Base-by-base conservation (phyloP, 2,113 vertebrate species). In the Neodontobutis hainanensis region DNA sequence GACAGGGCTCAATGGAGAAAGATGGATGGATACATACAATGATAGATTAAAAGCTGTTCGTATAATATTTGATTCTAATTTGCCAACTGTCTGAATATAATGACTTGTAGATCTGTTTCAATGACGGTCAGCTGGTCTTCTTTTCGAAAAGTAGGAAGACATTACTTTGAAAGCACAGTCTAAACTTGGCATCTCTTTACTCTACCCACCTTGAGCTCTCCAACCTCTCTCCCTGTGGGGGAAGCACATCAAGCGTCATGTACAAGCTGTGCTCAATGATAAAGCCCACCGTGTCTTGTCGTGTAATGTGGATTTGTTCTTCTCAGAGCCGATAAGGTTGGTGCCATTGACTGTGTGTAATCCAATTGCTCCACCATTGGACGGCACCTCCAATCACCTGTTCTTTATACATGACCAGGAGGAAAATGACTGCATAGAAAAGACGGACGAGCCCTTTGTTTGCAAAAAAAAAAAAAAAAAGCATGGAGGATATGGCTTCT, bases 261-360 rank as follows among this genome's bases (percentile, higher is more conserved):
- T 84, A 71, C 75, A 88, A 88, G 81, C 88, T 88, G 87, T 68
- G 80, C 61, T 8, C 62, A 62, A 75, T 87, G 87, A 90, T 91
- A 91, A 89, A 86, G 69, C 74, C 66, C 47, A 83, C 67, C 40
- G 10, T 67, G 49, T 73, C 68, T 61, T 81, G 70, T 75, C 65
- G 53, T 80, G 55, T 81, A 77, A 70, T 75, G 77, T 66, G 52
- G 73, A 74, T 85, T 77, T 73, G 79, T 75, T 74, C 65, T 68
- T 70, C 70, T 15, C 35, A 61, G 65, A 85, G 79, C 49, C 61
- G 84, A 85, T 75, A 52, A 47, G 68, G 67, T 61, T 51, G 56
- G 69, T 71, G 63, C 69, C 71, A 73, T 68, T 63, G 61, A 77
- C 62, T 8, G 15, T 35, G 77, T 64, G 42, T 81, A 82, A 90